Conservation (phyloP, 2,113 vertebrate species). For the Indicator maculatus region DNA sequence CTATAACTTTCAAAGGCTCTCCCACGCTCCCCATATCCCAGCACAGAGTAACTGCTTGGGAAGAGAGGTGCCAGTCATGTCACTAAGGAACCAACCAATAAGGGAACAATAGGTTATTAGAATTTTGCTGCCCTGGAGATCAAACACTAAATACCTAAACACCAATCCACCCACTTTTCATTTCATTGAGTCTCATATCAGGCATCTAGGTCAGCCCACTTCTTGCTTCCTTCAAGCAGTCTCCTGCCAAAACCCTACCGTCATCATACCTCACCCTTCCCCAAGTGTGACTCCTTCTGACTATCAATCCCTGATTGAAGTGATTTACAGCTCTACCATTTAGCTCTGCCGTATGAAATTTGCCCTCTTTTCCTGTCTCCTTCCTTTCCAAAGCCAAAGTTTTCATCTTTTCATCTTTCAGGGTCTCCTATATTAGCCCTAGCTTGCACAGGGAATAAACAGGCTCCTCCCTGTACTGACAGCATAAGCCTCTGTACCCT, state of each 20-base stretch:
- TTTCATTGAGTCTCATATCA: conserved; percentile 48
- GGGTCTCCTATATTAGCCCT: background rate
- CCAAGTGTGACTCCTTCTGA: conserved; percentile 18
- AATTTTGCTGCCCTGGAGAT: conserved; percentile 41
- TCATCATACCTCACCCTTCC: conserved; percentile 53
- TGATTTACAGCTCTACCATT: background rate
- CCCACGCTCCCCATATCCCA: rapidly evolving
- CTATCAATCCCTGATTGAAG: background rate
- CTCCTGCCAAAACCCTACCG: conserved; percentile 46
- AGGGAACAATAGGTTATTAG: conserved; percentile 5
- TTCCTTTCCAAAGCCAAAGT: background rate
- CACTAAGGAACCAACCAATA: conserved; percentile 14
- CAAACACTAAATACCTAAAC: conserved; percentile 1
- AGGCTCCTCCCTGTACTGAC: background rate
- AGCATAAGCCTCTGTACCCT: background rate
- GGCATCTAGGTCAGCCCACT: conserved; percentile 54
- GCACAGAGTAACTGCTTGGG: background rate
- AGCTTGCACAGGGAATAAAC: background rate
- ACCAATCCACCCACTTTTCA: conserved; percentile 58
- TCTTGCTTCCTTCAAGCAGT: background rate
- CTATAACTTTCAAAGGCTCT: background rate
- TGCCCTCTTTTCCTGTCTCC: background rate
- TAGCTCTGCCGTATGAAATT: background rate
- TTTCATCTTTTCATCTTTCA: background rate
- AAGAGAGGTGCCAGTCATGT: background rate